phyloP scores from a whole-genome alignment of 2,113 vertebrate genomes.

The Oreochromis spilurus region DNA sequence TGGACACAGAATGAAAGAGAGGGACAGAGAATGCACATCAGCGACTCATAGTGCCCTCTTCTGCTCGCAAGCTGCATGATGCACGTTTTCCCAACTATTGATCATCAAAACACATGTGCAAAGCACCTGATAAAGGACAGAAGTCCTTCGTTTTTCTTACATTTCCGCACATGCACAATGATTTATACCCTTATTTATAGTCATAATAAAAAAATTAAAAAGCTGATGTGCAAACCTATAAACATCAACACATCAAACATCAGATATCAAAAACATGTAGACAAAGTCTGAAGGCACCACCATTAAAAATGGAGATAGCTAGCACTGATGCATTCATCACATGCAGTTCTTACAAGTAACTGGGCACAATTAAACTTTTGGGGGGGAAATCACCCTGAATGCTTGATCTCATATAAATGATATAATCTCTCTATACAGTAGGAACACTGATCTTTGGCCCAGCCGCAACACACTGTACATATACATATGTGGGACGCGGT shows the following conservation, averaged over 20 bases:
- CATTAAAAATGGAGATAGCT: neutral
- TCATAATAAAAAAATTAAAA: neutral
- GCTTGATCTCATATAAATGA: neutral
- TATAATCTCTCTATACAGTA: neutral
- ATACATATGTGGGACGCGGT: neutral
- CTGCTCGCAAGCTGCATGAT: constrained; percentile 65
- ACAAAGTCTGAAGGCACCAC: neutral
- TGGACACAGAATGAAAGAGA: neutral
- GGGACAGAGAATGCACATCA: constrained; percentile 14
- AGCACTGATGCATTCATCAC: neutral
- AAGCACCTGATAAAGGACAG: neutral
- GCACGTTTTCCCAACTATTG: neutral
- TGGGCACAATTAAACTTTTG: neutral
- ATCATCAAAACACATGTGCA: constrained; percentile 9
- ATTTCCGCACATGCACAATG: neutral
- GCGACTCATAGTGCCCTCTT: constrained; percentile 77
- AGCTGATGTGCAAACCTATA: neutral
- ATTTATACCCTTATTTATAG: neutral
- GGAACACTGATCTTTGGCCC: neutral
- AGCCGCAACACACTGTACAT: neutral
- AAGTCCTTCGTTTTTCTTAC: neutral
- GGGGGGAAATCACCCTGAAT: neutral
- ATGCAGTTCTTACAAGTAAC: neutral
- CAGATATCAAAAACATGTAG: neutral
- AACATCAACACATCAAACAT: neutral